Evolutionary conservation across 1,140 invertebrate genomes (phyloP).

Genomic region (Akabosia matsudoensis): DNA sequence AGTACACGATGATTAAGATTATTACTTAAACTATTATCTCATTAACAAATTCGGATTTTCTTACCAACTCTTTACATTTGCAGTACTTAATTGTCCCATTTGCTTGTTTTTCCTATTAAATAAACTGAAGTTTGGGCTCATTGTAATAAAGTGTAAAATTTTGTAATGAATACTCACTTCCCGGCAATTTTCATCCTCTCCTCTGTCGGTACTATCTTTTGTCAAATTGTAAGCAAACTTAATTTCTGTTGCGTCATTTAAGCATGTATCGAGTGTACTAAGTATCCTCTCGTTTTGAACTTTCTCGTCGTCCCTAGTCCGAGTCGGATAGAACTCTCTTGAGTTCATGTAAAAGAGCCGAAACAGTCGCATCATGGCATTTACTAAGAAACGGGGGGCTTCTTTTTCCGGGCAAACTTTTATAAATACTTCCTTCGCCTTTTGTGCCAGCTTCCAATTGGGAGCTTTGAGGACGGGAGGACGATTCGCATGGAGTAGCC

Average conservation of each 20-base stretch:
- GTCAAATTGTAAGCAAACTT: background rate
- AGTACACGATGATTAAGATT: background rate
- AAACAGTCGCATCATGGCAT: slow-evolving; percentile 28
- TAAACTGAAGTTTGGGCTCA: no score
- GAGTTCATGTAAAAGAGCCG: slow-evolving; percentile 24
- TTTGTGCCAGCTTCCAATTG: background rate
- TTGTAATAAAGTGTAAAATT: background rate
- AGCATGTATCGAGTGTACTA: background rate
- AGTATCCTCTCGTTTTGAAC: background rate
- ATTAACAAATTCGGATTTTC: background rate
- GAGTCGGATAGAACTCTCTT: slow-evolving; percentile 20
- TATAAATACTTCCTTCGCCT: slow-evolving; percentile 4
- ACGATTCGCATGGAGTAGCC: slow-evolving; percentile 1
- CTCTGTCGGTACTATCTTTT: background rate
- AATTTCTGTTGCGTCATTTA: background rate
- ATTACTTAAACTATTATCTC: background rate
- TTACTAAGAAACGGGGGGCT: slow-evolving; percentile 20
- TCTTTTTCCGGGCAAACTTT: slow-evolving; percentile 7
- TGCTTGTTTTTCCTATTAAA: background rate
- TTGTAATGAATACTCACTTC: background rate
- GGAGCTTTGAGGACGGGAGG: background rate
- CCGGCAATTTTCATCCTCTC: background rate
- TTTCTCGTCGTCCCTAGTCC: slow-evolving; percentile 17
- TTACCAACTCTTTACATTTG: background rate
- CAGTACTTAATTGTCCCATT: background rate